These are phyloP conservation scores for Delia radicum DNA, from an alignment of 1,140 invertebrate species.

Conservation along the genomic window DNA sequence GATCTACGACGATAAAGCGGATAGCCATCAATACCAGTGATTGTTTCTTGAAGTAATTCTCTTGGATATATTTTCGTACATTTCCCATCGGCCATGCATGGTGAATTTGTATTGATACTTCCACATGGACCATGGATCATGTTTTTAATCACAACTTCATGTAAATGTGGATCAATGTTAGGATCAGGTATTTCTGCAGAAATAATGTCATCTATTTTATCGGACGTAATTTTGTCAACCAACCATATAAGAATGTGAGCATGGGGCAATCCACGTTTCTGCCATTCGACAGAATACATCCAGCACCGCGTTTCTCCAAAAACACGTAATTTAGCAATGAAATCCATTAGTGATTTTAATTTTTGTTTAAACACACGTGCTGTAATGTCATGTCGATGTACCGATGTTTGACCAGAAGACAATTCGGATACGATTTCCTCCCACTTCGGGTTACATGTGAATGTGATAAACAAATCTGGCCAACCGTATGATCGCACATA, in stretches of 20 bases:
- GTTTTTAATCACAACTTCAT: slow-evolving; percentile 53
- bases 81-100: slow-evolving; percentile 35
- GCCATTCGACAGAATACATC: slow-evolving; percentile 59
- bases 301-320: slow-evolving; percentile 46
- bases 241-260: slow-evolving; percentile 39
- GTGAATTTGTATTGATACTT: too few species aligned
- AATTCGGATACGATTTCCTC: neutral
- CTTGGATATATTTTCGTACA: slow-evolving; percentile 42
- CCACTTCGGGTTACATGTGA: too few species aligned
- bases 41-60: slow-evolving; percentile 36
- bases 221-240: slow-evolving; percentile 47
- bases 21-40: slow-evolving; percentile 54
- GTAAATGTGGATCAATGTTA: slow-evolving; percentile 50
- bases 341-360: slow-evolving; percentile 56
- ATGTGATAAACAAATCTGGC: too few species aligned
- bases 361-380: too few species aligned
- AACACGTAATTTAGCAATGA: slow-evolving; percentile 37
- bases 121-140: slow-evolving; percentile 63
- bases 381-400: slow-evolving; percentile 40
- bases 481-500: slow-evolving; percentile 53
- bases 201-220: slow-evolving; percentile 58
- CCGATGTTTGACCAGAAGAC: neutral
- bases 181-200: slow-evolving; percentile 61
- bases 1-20: slow-evolving; percentile 41
- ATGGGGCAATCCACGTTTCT: slow-evolving; percentile 49